Base-by-base conservation (phyloP, 1,140 invertebrate genomes). In the Drosophila fuyamai region DNA sequence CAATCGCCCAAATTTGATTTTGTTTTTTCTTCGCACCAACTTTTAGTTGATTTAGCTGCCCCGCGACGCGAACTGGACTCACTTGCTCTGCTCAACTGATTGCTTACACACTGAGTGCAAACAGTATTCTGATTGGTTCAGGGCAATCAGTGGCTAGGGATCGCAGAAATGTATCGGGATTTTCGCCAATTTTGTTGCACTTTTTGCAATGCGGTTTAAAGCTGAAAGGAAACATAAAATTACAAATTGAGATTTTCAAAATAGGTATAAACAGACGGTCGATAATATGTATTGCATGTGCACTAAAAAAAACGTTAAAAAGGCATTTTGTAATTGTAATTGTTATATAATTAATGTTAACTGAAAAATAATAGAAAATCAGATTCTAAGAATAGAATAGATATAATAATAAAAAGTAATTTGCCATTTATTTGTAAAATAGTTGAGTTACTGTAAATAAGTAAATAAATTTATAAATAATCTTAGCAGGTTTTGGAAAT, bases 21-120 rank as follows among this genome's bases (percentile, higher is more conserved):
- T 88, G 84, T 88, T 88, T 88, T 77, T 88, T 88, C 83, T 88
- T 88, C 83, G 83, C 83, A 89, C 83, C 83, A 88, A 88, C 62
- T 88, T 88, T 88, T 86, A 83, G 83, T 88, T 88, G 83, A 86
- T 86, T 86, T 86, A 88, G 79, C 76, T 75, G 66, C 76, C 79
- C 74, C 66, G 79, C 79, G 79, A 81, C 78, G 60, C 79, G 79
- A 82, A 62, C 68, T 77, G 55, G 41, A 76, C 76, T 75, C 75
- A 54, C 59, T 59, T 68, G 63, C 68, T 70, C 67, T 71, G 67
- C 53, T 75, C 76, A 76, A 83, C 79, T 86, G 83, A 86, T 86
- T 86, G 82, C 79, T 84, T 72, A 71, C 67, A 71, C 43, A 71
- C 43, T 71, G 67, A 71, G 51, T 71, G 67, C 67, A 71, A 71